Base-by-base conservation (phyloP, 2,888 invertebrate species). In the Alviniconcha strummeri region DNA sequence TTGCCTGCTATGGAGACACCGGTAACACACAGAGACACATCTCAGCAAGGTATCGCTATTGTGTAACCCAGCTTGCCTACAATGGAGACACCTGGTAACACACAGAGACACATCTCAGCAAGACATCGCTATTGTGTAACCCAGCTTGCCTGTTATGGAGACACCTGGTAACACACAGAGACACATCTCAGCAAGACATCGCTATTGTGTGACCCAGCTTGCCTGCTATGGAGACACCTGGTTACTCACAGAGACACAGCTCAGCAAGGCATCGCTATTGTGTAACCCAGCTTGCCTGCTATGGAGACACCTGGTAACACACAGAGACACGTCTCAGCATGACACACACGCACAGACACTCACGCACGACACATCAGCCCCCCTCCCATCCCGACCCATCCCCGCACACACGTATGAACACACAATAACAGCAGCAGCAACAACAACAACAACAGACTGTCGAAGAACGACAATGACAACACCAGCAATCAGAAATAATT, bases 221-320 rank as follows among this genome's bases (percentile, higher is more conserved):
- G 15, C 89, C 90, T 4, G 92, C 91, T 5, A 92, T 86, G 91
- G 90, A 5, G 89, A 90, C 57, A 93, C 91, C 93, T 93, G 87
- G 8, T 85, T 84, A 74, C 0, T 36, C 3, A 72, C 52, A 36
- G 13, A 17, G 36, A 52, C 69, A 69, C 17, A 69, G 5, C 6
- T 77, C 1, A 76, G 64, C 6, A 52, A 36, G 13, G 19, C 9
- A 56, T 57, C 13, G 0, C 19, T 52, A 76, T 76, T 11, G 15
- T 76, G 19, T 64, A 3, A 64, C 64, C 9, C 15, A 13, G 64
- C n/a, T n/a, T n/a, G n/a, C n/a, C n/a, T n/a, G n/a, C n/a, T n/a
- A n/a, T n/a, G n/a, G n/a, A n/a, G 36, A 36, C 36, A 36, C 3
- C 36, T 93, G 87, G 8, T 85, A 84, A 74, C 1, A 72, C 52